These are phyloP conservation scores for pig (Sus scrofa) DNA, from an alignment of 2,113 vertebrate species.

Conservation along the genomic window DNA sequence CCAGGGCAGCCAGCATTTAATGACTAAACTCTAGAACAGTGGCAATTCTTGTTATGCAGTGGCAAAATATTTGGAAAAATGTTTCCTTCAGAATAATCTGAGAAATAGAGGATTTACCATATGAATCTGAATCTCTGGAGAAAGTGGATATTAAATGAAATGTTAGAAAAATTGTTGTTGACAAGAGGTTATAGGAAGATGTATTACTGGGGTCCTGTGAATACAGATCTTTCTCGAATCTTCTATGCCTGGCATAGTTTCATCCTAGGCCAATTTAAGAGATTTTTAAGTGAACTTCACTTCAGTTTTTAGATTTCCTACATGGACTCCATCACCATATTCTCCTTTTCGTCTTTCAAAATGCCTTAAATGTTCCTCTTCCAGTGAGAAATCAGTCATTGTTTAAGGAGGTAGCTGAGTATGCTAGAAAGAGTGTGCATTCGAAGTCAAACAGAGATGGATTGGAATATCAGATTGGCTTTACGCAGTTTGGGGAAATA, in stretches of 20 bases:
- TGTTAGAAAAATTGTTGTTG: background rate
- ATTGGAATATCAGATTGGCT: background rate
- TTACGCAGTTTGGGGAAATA: background rate
- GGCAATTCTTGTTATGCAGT: background rate
- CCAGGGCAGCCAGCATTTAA: background rate
- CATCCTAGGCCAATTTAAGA: background rate
- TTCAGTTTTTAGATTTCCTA: background rate
- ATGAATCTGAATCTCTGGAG: background rate
- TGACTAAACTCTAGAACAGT: background rate
- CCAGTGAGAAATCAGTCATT: background rate
- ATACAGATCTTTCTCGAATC: background rate
- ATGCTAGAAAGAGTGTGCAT: background rate
- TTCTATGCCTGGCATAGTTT: background rate
- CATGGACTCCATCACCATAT: background rate
- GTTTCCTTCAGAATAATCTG: background rate
- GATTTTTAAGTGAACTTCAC: background rate
- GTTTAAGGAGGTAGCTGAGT: background rate
- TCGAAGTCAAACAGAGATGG: background rate
- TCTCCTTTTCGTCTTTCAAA: constrained; percentile 2
- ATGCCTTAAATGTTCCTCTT: background rate
- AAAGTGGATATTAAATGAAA: background rate
- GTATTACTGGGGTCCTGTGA: background rate
- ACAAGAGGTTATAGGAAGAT: background rate
- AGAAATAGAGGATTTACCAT: background rate
- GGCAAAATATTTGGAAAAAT: background rate